These are phyloP conservation scores for Polyodon spathula DNA, from an alignment of 2,113 vertebrate genomes.

Conservation along the genomic window DNA sequence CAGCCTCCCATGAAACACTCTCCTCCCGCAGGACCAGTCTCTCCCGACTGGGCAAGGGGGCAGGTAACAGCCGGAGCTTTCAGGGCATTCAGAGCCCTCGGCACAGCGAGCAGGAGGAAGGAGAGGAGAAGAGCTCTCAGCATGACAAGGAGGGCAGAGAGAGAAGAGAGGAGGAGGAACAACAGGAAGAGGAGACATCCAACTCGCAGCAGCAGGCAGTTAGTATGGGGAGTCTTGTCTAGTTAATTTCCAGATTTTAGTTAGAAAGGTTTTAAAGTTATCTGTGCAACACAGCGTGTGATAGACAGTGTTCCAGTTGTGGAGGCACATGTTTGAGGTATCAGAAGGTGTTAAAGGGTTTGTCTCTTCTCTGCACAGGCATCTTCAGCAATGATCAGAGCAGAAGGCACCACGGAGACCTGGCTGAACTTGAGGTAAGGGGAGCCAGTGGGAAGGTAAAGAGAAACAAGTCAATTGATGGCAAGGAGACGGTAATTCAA, in stretches of 20 bases:
- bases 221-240: neutral
- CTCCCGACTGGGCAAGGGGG: constrained; percentile 10
- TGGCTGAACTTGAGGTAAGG: constrained; percentile 29
- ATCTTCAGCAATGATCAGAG: constrained; percentile 14
- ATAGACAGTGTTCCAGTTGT: too few species aligned
- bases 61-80: neutral
- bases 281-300: too few species aligned
- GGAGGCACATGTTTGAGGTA: too few species aligned
- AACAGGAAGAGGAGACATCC: constrained; percentile 40
- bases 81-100: too few species aligned
- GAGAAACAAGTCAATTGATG: too few species aligned
- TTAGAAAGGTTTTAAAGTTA: too few species aligned
- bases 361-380: constrained; percentile 22
- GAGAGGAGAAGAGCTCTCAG: constrained; percentile 15
- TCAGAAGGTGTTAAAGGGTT: too few species aligned
- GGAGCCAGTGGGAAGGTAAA: too few species aligned
- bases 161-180: constrained; percentile 39
- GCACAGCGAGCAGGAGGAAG: neutral
- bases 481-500: too few species aligned
- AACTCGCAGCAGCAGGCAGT: neutral
- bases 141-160: constrained; percentile 44
- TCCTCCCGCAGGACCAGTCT: constrained; percentile 13
- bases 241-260: too few species aligned
- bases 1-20: constrained; percentile 25
- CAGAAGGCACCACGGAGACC: constrained; percentile 7